phyloP scores from a whole-genome alignment of 2,113 vertebrate genomes.

The Mesocricetus auratus region DNA sequence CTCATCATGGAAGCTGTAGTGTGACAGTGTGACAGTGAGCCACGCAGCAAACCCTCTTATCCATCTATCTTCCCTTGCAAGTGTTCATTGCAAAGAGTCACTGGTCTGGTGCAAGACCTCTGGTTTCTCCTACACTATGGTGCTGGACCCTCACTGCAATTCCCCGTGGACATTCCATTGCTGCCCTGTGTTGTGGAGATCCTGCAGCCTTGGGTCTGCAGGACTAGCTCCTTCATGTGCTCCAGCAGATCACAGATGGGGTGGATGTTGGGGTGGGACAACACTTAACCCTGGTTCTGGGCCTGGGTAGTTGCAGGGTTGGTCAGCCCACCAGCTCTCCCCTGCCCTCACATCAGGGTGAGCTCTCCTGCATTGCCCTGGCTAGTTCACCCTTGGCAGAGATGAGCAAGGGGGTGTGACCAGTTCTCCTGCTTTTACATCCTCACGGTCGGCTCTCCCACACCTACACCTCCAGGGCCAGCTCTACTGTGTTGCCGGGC shows the following conservation, averaged over 20 bases:
- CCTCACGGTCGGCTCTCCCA: no score
- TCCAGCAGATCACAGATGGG: not conserved
- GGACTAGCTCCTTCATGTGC: not conserved
- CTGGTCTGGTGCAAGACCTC: not conserved
- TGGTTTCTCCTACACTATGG: not conserved
- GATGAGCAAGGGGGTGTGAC: no score
- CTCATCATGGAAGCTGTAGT: not conserved
- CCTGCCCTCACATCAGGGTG: no score
- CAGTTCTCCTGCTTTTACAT: no score
- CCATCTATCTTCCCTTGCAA: not conserved
- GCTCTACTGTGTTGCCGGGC: no score
- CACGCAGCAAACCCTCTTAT: not conserved
- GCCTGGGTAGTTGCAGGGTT: no score
- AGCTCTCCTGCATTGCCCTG: no score
- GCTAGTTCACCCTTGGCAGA: no score
- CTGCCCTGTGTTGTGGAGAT: not conserved
- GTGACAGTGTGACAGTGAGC: not conserved
- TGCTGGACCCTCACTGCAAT: not conserved
- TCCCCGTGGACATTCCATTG: not conserved
- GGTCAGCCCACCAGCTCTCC: no score
- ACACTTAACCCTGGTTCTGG: no score
- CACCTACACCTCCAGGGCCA: no score
- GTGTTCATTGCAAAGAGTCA: not conserved
- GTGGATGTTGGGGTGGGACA: not conserved
- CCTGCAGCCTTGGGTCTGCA: not conserved